Evolutionary conservation across 2,797 vertebrate species (phyloP), one percentile per base, ranked within the genome.

Genomic region (Leucoraja ocellata): DNA sequence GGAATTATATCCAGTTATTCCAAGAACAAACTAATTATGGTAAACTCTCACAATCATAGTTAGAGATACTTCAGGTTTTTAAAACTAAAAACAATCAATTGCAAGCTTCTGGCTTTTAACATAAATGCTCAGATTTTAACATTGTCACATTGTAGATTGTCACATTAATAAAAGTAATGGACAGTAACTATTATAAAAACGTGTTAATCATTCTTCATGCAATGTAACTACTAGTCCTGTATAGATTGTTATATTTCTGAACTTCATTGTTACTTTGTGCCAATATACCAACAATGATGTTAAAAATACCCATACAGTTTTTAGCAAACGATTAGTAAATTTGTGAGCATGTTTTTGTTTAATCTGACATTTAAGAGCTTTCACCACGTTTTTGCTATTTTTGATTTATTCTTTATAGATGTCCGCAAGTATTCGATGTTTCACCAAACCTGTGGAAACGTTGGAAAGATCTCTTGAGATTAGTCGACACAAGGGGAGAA

Each of bases 401-500:
- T 76, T 21, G 21, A 14, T 93, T 46, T 54, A 65, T 93, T 94
- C 93, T 93, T 93, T n/a, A 81, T 93, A 99, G 98, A 94, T 96
- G 76, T 97, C 97, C 93, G 95, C 96, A 0, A 97, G 96, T 83
- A 96, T 99, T 93, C 97, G 98, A 23, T 97, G 98, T 93, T 99
- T 99, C 96, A 96, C 97, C 94, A 99, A 99, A 94, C 99, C 99
- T 28, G 95, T 96, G 0, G 99, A 99, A 96, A 97, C 97, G 10
- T 96, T 99, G 83, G 99, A 99, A 94, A 97, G 98, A 68, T 99
- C 99, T 16, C 96, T 99, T 93, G 99, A 99, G 95, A 97, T 99
- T 94, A 99, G 97, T 76, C 98, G 98, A 94, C 98, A 99, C 79
- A 98, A 97, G 13, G 98, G 98, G 86, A 98, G 97, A 95, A 98